phyloP scores from a whole-genome alignment of 2,888 invertebrate species.

The Bedellia somnulentella region DNA sequence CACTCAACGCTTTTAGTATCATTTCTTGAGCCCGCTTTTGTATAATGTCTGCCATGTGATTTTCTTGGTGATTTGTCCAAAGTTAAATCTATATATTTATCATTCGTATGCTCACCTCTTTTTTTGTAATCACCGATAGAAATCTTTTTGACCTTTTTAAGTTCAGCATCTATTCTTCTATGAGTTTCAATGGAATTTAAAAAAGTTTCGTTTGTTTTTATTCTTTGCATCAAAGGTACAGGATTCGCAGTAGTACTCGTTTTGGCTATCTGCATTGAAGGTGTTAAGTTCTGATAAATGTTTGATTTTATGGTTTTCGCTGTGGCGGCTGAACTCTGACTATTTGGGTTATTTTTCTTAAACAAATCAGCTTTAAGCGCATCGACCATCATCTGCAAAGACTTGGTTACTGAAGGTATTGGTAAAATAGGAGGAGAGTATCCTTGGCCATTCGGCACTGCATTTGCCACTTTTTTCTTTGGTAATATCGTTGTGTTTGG shows the following conservation, averaged over 20 bases:
- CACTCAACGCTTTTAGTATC: background rate
- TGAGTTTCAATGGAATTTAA: too few species aligned
- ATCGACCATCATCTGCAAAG: too few species aligned
- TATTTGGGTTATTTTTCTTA: too few species aligned
- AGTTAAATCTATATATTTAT: conserved; percentile 2
- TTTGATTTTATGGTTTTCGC: too few species aligned
- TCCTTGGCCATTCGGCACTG: conserved; percentile 6
- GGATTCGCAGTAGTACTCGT: too few species aligned
- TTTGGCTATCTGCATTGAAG: too few species aligned
- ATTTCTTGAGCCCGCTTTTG: background rate
- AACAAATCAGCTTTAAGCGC: too few species aligned
- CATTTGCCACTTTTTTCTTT: conserved; percentile 1
- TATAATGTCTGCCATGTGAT: background rate
- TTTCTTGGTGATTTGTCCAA: background rate
- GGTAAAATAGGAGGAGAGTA: conserved; percentile 35
- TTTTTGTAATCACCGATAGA: conserved; percentile 25
- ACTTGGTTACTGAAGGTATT: conserved; percentile 17
- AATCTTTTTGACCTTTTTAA: conserved; percentile 18
- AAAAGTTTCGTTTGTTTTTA: too few species aligned
- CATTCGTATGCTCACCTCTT: conserved; percentile 10
- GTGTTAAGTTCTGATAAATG: too few species aligned
- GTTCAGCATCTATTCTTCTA: too few species aligned
- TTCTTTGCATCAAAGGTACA: too few species aligned
- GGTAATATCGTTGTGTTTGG: background rate
- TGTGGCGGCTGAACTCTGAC: too few species aligned